phyloP scores from a whole-genome alignment of 2,888 invertebrate genomes.

The Ditula angustiorana region DNA sequence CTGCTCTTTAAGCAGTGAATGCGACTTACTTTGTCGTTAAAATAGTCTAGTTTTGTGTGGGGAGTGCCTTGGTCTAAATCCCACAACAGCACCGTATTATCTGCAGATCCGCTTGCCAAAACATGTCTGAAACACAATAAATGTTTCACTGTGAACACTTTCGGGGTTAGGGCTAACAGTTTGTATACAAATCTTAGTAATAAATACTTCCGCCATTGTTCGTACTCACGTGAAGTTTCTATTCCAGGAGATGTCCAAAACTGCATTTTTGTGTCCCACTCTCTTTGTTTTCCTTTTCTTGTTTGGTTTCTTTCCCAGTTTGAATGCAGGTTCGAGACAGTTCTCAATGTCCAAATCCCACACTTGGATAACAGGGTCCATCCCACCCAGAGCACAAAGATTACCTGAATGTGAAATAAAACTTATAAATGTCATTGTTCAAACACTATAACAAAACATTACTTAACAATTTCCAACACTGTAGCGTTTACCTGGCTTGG shows the following conservation, averaged over 20 bases:
- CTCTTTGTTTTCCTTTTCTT: constrained; percentile 89
- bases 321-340: constrained; percentile 94
- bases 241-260: constrained; percentile 97
- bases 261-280: constrained; percentile 95
- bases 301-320: constrained; percentile 90
- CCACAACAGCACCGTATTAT: constrained; percentile 95
- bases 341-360: constrained; percentile 99
- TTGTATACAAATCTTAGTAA: background rate
- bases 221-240: constrained; percentile 86
- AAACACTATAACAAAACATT: background rate
- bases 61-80: constrained; percentile 93
- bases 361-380: constrained; percentile 97
- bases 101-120: constrained; percentile 97
- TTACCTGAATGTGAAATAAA: constrained; percentile 84
- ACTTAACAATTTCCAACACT: background rate
- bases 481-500: constrained; percentile 83
- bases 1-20: background rate
- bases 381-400: constrained; percentile 96
- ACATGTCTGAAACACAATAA: constrained; percentile 87
- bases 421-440: constrained; percentile 26
- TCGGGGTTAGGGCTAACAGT: too few species aligned
- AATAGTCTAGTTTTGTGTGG: constrained; percentile 90
- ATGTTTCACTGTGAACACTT: too few species aligned
- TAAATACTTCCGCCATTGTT: background rate
- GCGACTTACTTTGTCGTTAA: constrained; percentile 89